Conservation (phyloP, 2,888 invertebrate species). For the Ametastegia equiseti region DNA sequence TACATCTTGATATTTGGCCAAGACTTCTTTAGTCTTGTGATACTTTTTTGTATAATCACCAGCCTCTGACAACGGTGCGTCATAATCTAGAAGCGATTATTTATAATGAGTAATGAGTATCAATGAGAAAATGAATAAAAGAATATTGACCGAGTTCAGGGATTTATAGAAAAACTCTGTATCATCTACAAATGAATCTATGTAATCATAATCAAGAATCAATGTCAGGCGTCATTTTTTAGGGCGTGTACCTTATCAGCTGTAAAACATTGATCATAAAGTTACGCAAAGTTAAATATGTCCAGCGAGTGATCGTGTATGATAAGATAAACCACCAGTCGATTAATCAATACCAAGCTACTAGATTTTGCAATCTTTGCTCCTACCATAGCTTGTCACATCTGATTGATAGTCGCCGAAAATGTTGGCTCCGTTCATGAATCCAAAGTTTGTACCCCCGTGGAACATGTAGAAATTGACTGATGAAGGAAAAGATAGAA, state of each 20-base stretch:
- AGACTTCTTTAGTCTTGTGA: constrained; percentile 65
- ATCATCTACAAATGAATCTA: background rate
- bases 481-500: constrained; percentile 75
- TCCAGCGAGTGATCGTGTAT: background rate
- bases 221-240: background rate
- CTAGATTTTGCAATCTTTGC: background rate
- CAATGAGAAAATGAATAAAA: background rate
- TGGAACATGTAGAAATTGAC: constrained; percentile 93
- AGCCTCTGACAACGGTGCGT: constrained; percentile 89
- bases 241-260: background rate
- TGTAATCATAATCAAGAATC: background rate
- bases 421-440: constrained; percentile 73
- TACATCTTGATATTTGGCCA: constrained; percentile 62
- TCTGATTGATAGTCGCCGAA: constrained; percentile 79
- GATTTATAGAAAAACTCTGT: background rate
- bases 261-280: background rate
- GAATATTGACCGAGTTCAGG: background rate
- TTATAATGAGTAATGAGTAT: background rate
- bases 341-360: background rate
- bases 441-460: constrained; percentile 90
- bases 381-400: constrained; percentile 84
- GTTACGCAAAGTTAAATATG: background rate
- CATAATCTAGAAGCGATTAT: constrained; percentile 79
- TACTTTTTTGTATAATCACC: constrained; percentile 92
- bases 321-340: background rate